These are phyloP conservation scores for Masnerella sp. DNA, from an alignment of 2,888 invertebrate genomes.

Conservation along the genomic window DNA sequence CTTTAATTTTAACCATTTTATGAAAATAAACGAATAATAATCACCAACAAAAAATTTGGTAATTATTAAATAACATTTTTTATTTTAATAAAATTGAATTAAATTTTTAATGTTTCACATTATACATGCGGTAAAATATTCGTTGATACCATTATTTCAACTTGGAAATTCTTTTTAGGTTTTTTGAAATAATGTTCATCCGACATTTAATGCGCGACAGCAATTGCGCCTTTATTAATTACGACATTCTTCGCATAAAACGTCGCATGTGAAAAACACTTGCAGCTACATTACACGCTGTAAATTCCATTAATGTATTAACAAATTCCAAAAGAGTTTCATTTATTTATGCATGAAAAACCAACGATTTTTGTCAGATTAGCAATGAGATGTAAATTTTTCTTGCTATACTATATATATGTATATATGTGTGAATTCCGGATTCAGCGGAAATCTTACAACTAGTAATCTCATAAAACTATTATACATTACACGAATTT, in stretches of 20 bases:
- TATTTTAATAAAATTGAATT: no score
- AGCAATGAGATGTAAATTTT: no score
- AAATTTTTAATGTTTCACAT: no score
- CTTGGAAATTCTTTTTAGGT: no score
- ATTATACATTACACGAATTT: not conserved
- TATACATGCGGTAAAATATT: no score
- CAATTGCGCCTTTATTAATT: slow-evolving; percentile 10
- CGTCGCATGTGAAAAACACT: slow-evolving; percentile 6
- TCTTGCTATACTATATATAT: no score
- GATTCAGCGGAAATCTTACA: slow-evolving; percentile 2
- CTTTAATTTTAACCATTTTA: no score
- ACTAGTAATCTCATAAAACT: slow-evolving; percentile 6
- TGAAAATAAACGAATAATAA: no score
- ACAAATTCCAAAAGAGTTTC: not conserved
- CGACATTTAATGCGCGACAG: not conserved
- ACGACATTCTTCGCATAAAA: slow-evolving; percentile 3
- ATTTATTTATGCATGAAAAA: not conserved
- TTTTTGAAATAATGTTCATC: no score
- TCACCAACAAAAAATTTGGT: no score
- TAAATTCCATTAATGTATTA: slow-evolving; percentile 17
- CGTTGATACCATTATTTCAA: no score
- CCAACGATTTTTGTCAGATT: slow-evolving; percentile 1
- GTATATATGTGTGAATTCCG: not conserved
- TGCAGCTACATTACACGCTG: not conserved
- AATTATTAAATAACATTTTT: no score